A percentile compares a stretch with the other conserved stretches of the same genome.
phyloP scores from a whole-genome alignment of 2,797 vertebrate genomes.

The Alectoris magna region DNA sequence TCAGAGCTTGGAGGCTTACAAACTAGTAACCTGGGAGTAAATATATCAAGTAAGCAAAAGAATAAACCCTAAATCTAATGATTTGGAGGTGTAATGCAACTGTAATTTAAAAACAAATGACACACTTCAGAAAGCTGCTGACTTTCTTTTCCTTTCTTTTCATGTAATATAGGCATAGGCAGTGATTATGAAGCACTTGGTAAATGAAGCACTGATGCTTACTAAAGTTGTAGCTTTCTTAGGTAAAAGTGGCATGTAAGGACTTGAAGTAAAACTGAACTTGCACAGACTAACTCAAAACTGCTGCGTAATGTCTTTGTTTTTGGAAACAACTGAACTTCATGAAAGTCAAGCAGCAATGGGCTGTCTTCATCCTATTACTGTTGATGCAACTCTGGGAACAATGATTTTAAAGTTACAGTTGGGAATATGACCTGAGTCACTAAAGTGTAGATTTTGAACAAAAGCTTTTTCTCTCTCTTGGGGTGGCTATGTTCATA shows the following conservation, averaged over 20 bases:
- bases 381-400: neutral
- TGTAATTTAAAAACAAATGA: neutral
- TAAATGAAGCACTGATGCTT: neutral
- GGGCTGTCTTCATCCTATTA: neutral
- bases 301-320: neutral
- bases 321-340: neutral
- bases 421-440: neutral
- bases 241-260: neutral
- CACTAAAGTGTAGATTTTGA: neutral
- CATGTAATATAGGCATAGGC: neutral
- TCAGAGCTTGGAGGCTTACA: neutral
- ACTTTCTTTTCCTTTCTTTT: neutral
- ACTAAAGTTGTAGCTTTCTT: neutral
- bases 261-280: neutral
- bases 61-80: fast-evolving
- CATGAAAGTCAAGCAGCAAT: fast-evolving
- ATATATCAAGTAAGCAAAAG: neutral
- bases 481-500: fast-evolving
- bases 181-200: neutral
- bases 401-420: neutral
- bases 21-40: neutral
- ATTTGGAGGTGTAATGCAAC: neutral
- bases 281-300: neutral
- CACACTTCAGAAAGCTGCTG: neutral
- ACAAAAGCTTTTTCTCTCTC: neutral